A percentile compares a stretch with the other conserved stretches of the same genome.
Conservation (phyloP, 2,113 vertebrate genomes). For the Saguinus imperator region DNA sequence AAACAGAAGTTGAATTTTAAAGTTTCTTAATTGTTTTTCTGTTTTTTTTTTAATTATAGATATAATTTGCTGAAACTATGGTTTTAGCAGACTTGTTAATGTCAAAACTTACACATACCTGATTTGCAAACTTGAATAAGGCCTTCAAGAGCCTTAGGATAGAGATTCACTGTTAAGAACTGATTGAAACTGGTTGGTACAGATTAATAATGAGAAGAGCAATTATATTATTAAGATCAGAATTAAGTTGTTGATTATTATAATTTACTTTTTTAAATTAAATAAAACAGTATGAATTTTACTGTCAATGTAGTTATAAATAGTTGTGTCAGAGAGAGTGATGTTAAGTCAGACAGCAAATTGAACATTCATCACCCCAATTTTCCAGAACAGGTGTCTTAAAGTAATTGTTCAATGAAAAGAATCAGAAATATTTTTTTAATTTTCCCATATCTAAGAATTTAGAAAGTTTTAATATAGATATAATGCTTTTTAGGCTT, state of each 20-base stretch:
- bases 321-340: neutral
- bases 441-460: neutral
- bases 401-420: neutral
- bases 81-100: conserved; percentile 4
- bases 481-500: neutral
- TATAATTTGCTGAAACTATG: neutral
- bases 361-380: neutral
- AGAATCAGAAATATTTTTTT: neutral
- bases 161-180: neutral
- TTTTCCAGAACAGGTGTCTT: neutral
- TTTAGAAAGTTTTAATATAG: neutral
- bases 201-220: conserved; percentile 40
- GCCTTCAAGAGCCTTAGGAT: neutral
- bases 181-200: conserved; percentile 12
- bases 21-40: conserved; percentile 8
- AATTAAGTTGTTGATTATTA: conserved; percentile 33
- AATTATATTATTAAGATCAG: conserved; percentile 3
- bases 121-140: neutral
- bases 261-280: conserved; percentile 24
- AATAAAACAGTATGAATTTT: neutral
- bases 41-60: neutral
- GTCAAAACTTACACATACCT: neutral
- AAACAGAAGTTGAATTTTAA: neutral
- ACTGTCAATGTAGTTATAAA: neutral
- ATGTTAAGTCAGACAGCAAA: neutral